Evolutionary conservation across 2,113 vertebrate species (phyloP).

Genomic region (Triplophysa siluroides): DNA sequence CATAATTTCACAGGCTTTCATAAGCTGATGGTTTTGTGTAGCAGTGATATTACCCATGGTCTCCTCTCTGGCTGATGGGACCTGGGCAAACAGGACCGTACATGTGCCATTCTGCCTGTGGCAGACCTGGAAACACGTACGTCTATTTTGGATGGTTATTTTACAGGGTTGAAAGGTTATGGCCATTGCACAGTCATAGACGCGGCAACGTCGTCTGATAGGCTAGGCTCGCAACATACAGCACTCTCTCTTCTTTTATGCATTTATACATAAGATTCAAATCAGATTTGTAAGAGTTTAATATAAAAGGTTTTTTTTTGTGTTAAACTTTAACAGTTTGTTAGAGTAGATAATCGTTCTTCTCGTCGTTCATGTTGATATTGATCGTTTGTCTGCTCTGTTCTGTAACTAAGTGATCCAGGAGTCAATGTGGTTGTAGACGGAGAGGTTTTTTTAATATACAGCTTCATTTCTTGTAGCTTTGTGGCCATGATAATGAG

Average conservation of each 20-base stretch:
- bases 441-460: constrained; percentile 2
- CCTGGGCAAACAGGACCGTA: constrained; percentile 40
- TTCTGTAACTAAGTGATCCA: constrained; percentile 56
- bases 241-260: constrained; percentile 78
- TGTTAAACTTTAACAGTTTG: constrained; percentile 69
- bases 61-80: constrained; percentile 37
- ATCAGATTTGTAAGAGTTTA: constrained; percentile 82
- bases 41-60: constrained; percentile 52
- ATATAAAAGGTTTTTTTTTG: constrained; percentile 77
- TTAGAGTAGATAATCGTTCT: constrained; percentile 70
- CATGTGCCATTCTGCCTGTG: constrained; percentile 30
- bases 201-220: constrained; percentile 55
- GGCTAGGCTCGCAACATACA: constrained; percentile 70
- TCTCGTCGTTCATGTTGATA: constrained; percentile 65
- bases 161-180: constrained; percentile 26
- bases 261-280: constrained; percentile 80
- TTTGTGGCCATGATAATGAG: constrained; percentile 40
- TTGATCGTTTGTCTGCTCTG: constrained; percentile 67
- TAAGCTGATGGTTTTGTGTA: constrained; percentile 66
- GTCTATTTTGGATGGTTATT: constrained; percentile 13
- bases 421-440: constrained; percentile 36
- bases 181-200: constrained; percentile 28
- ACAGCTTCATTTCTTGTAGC: constrained; percentile 43
- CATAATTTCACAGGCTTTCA: constrained; percentile 64
- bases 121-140: neutral